Evolutionary conservation across 2,888 invertebrate species (phyloP).

Genomic region (Rhingia rostrata): DNA sequence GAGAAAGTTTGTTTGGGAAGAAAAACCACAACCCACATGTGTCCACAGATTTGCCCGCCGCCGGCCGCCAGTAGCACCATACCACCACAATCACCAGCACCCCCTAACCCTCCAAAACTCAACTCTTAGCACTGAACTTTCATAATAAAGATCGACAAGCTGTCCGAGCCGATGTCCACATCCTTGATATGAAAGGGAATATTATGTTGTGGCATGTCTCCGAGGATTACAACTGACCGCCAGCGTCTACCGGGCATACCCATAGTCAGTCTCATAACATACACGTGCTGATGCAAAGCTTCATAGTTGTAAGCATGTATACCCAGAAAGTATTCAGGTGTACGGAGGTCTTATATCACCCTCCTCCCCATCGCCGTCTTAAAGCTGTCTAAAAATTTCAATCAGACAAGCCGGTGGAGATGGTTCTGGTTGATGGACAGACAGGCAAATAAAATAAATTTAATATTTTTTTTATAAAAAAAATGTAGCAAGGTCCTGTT

Average conservation of each 20-base stretch:
- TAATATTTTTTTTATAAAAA: slow-evolving; percentile 27
- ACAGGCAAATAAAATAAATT: slow-evolving; percentile 20
- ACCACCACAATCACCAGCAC: slow-evolving; percentile 33
- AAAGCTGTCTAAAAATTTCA: slow-evolving; percentile 65
- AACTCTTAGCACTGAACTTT: slow-evolving; percentile 71
- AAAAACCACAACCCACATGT: slow-evolving; percentile 71
- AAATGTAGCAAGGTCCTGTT: slow-evolving; percentile 8
- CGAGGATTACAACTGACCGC: slow-evolving; percentile 67
- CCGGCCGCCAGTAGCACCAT: slow-evolving; percentile 14
- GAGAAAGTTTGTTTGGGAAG: slow-evolving; percentile 67
- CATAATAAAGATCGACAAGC: slow-evolving; percentile 83
- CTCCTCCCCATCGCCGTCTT: slow-evolving; percentile 29
- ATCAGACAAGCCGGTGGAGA: slow-evolving; percentile 50
- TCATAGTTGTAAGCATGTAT: slow-evolving; percentile 11
- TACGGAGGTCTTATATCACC: slow-evolving; percentile 13
- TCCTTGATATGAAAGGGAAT: slow-evolving; percentile 72
- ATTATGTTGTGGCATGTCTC: slow-evolving; percentile 73
- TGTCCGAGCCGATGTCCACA: slow-evolving; percentile 78
- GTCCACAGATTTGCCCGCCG: slow-evolving; percentile 55
- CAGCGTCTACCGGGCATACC: slow-evolving; percentile 24
- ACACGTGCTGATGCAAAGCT: slow-evolving; percentile 26
- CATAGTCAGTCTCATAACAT: slow-evolving; percentile 21
- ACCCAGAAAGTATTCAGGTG: slow-evolving; percentile 41
- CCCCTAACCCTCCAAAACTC: slow-evolving; percentile 19
- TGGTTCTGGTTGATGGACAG: slow-evolving; percentile 38